A percentile compares a stretch with the other conserved stretches of the same genome.
Evolutionary conservation across 92 coral and sea anemone species (phyloP).

Genomic region (Epizoanthus scotinus): DNA sequence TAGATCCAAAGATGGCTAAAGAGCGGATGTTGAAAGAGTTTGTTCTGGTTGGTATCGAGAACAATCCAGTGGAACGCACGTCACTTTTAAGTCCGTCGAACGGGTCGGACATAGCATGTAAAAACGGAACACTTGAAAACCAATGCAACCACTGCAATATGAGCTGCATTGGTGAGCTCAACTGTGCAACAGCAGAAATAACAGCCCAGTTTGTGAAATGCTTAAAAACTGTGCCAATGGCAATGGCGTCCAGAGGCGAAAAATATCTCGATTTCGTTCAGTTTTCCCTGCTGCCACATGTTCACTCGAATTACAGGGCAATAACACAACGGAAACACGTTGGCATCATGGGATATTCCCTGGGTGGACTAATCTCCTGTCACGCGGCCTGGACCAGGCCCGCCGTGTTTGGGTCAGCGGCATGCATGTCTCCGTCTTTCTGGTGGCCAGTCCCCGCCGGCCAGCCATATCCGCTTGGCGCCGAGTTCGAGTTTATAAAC

Average conservation of each 20-base stretch:
- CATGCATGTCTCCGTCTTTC: slow-evolving; percentile 57
- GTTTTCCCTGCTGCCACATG: slow-evolving; percentile 35
- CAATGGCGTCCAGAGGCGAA: slow-evolving; percentile 18
- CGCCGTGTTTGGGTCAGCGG: slow-evolving; percentile 53
- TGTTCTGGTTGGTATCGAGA: slow-evolving; percentile 42
- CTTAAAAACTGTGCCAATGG: slow-evolving; percentile 7
- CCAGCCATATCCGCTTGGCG: slow-evolving; percentile 41
- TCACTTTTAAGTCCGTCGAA: slow-evolving; percentile 33
- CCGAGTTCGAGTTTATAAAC: slow-evolving; percentile 42
- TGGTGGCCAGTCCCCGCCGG: slow-evolving; percentile 64
- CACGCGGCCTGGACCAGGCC: slow-evolving; percentile 67
- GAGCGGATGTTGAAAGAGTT: slow-evolving; percentile 36
- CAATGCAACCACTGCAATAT: slow-evolving; percentile 27
- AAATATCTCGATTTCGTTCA: slow-evolving; percentile 50
- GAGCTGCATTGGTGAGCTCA: background rate
- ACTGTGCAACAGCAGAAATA: background rate
- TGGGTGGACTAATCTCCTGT: slow-evolving; percentile 55
- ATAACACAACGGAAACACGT: slow-evolving; percentile 23
- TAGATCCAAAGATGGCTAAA: slow-evolving; percentile 14
- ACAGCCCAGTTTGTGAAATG: background rate
- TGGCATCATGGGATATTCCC: slow-evolving; percentile 56
- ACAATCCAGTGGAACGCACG: slow-evolving; percentile 15
- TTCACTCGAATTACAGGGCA: slow-evolving; percentile 34
- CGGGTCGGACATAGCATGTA: slow-evolving; percentile 27
- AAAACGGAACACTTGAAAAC: slow-evolving; percentile 12